phyloP scores from a whole-genome alignment of 2,113 vertebrate species.

The Podiceps cristatus region DNA sequence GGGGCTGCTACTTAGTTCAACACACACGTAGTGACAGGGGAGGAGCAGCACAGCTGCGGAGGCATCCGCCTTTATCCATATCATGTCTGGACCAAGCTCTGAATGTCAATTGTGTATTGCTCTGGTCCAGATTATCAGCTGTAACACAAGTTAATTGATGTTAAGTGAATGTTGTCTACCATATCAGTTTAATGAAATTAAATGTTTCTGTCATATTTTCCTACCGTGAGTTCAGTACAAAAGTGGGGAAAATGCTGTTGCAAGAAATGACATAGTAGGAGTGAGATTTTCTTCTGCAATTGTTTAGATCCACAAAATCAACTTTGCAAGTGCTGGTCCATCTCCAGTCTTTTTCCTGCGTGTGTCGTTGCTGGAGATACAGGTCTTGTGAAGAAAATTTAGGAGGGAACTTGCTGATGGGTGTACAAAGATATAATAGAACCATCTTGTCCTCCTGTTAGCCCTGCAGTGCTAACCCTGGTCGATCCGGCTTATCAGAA shows the following conservation, averaged over 20 bases:
- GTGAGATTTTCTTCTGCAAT: background rate
- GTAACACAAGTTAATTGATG: constrained; percentile 24
- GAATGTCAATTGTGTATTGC: background rate
- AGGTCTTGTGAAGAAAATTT: background rate
- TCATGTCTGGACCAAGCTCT: background rate
- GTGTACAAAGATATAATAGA: background rate
- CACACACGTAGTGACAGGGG: background rate
- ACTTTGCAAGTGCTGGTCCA: background rate
- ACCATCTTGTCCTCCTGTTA: background rate
- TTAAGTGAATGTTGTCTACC: constrained; percentile 21
- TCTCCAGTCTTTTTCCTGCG: background rate
- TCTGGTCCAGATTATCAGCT: constrained; percentile 9
- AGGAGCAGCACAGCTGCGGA: background rate
- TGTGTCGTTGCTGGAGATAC: background rate
- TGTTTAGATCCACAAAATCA: background rate
- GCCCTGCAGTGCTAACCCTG: background rate
- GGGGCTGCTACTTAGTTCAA: background rate
- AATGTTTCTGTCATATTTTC: background rate
- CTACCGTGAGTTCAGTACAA: background rate
- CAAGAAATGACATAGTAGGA: background rate
- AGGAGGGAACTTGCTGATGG: background rate
- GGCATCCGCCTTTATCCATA: background rate
- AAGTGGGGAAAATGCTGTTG: background rate
- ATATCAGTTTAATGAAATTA: background rate
- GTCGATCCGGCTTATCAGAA: background rate